phyloP scores from a whole-genome alignment of 2,888 invertebrate species.

The Trichacis sp. region DNA sequence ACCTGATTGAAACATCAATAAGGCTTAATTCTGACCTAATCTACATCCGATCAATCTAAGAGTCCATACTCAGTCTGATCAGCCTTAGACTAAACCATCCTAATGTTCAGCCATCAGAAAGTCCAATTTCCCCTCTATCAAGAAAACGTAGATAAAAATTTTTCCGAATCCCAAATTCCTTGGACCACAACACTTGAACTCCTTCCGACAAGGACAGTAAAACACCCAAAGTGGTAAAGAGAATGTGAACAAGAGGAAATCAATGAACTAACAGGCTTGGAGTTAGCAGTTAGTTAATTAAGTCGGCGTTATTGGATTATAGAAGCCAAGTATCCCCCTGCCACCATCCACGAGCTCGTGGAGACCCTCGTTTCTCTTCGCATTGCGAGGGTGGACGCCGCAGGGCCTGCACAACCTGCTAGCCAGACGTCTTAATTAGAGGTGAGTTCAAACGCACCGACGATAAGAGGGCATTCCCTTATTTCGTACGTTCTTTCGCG shows the following conservation, averaged over 20 bases:
- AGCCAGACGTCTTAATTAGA: conserved; percentile 67
- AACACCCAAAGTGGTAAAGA: conserved; percentile 36
- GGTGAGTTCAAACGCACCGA: conserved; percentile 59
- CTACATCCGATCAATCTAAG: too few relatives aligned
- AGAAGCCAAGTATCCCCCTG: conserved; percentile 60
- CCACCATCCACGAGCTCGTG: conserved; percentile 25
- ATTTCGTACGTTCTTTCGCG: conserved; percentile 45
- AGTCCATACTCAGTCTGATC: too few relatives aligned
- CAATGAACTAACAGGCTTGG: conserved; percentile 68
- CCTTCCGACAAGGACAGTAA: conserved; percentile 22
- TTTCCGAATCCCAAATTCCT: too few relatives aligned
- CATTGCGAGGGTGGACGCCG: conserved; percentile 61
- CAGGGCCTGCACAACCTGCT: conserved; percentile 58
- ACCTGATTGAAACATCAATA: too few relatives aligned
- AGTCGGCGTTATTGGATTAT: conserved; percentile 68
- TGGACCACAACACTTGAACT: background rate
- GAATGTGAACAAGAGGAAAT: conserved; percentile 52
- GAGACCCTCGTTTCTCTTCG: conserved; percentile 46
- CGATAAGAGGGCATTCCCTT: conserved; percentile 45
- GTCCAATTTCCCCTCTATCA: too few relatives aligned
- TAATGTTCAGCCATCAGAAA: too few relatives aligned
- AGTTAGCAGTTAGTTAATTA: conserved; percentile 68
- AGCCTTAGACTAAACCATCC: too few relatives aligned
- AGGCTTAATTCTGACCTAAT: too few relatives aligned
- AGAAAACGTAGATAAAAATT: too few relatives aligned